A percentile compares a stretch with the other conserved stretches of the same genome.
Evolutionary conservation across 1,140 invertebrate species (phyloP).

Genomic region (Pseudobourletiella spinata): DNA sequence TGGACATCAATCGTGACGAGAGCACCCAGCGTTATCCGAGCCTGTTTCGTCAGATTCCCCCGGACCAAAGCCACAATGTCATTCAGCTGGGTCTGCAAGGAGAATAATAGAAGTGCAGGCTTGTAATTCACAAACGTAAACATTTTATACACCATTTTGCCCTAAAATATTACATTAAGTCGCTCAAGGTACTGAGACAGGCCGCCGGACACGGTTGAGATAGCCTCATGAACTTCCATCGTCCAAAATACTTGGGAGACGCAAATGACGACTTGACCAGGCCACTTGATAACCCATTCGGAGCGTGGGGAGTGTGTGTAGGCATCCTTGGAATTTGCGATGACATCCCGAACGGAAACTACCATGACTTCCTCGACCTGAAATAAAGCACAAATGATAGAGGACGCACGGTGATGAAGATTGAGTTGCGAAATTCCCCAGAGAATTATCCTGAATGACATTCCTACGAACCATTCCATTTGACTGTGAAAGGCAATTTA

Average conservation of each 20-base stretch:
- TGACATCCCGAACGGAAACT: slow-evolving; percentile 58
- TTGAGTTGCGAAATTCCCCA: no score
- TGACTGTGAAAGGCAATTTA: no score
- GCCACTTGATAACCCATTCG: slow-evolving; percentile 73
- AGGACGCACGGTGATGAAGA: no score
- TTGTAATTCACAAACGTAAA: no score
- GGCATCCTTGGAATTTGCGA: slow-evolving; percentile 58
- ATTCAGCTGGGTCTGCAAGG: slow-evolving; percentile 44
- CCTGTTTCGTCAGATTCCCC: slow-evolving; percentile 51
- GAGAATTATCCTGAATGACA: no score
- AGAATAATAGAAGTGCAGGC: slow-evolving; percentile 2
- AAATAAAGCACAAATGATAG: neutral
- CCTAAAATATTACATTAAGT: slow-evolving; percentile 24
- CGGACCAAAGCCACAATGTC: slow-evolving; percentile 48
- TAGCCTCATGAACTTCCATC: slow-evolving; percentile 58
- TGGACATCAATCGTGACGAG: slow-evolving; percentile 87
- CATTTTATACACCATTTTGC: no score
- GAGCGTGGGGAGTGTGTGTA: slow-evolving; percentile 55
- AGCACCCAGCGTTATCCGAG: slow-evolving; percentile 70
- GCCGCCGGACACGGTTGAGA: slow-evolving; percentile 46
- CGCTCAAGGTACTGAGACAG: slow-evolving; percentile 42
- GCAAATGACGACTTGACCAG: slow-evolving; percentile 78
- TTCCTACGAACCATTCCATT: no score
- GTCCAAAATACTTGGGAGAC: slow-evolving; percentile 88
- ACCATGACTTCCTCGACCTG: slow-evolving; percentile 77